Percentiles rank a stretch among this genome's conserved stretches.
Evolutionary conservation across 2,888 invertebrate species (phyloP).

Genomic region (Anthrax anthrax): DNA sequence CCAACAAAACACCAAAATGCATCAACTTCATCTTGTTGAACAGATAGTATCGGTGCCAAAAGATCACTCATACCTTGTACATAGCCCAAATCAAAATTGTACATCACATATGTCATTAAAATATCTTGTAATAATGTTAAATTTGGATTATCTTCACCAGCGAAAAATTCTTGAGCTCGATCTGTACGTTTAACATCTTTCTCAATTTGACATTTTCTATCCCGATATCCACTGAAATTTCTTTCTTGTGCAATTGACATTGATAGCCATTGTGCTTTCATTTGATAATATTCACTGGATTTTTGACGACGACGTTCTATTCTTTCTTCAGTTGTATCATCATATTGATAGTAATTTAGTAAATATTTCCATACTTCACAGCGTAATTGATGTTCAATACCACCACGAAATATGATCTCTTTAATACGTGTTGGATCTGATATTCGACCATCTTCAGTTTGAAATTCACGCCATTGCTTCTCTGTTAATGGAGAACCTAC

Average conservation of each 20-base stretch:
- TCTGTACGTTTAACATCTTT: slow-evolving; percentile 97
- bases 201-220: slow-evolving; percentile 86
- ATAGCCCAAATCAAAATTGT: slow-evolving; percentile 93
- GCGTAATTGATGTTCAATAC: slow-evolving; percentile 60
- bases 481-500: slow-evolving; percentile 52
- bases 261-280: slow-evolving; percentile 95
- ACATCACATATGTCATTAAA: slow-evolving; percentile 97
- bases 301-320: slow-evolving; percentile 53
- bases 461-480: slow-evolving; percentile 69
- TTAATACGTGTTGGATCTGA: slow-evolving; percentile 63
- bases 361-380: slow-evolving; percentile 90
- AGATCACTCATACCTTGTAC: slow-evolving; percentile 98
- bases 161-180: slow-evolving; percentile 74
- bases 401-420: slow-evolving; percentile 83
- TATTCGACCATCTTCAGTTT: slow-evolving; percentile 68
- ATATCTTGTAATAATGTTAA: slow-evolving; percentile 74
- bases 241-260: slow-evolving; percentile 77
- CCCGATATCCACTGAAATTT: slow-evolving; percentile 74
- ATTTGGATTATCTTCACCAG: slow-evolving; percentile 89
- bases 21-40: slow-evolving; percentile 87
- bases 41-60: slow-evolving; percentile 76
- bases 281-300: slow-evolving; percentile 76
- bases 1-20: slow-evolving; percentile 99
- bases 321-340: slow-evolving; percentile 57
- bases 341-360: slow-evolving; percentile 77